Conservation (phyloP, 53 echinoderm and acorn worm species). For the Crossaster papposus region DNA sequence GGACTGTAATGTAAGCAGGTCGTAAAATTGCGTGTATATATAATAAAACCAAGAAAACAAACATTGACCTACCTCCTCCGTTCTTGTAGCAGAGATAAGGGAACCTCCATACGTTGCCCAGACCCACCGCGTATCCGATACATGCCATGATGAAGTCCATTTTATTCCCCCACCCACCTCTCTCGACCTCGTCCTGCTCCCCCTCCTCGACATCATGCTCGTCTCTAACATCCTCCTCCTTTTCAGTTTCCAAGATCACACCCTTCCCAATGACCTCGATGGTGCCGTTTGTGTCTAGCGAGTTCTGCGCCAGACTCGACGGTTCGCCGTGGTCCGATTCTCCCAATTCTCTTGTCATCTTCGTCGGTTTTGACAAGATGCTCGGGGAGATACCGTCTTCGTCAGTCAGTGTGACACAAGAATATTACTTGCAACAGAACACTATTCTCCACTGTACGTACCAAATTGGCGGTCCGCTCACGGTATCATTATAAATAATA, state of each 20-base stretch:
- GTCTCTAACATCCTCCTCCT: not conserved
- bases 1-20: no score
- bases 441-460: no score
- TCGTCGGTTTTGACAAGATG: not conserved
- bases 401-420: not conserved
- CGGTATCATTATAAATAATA: no score
- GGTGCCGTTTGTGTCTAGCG: constrained; percentile 29
- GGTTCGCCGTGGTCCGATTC: not conserved
- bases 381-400: not conserved
- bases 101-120: constrained; percentile 76
- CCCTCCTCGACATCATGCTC: constrained; percentile 7
- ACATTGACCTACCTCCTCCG: constrained; percentile 61
- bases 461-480: no score
- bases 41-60: not conserved
- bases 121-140: constrained; percentile 70
- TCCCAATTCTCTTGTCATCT: not conserved
- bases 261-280: constrained; percentile 22
- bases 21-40: not conserved
- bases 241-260: not conserved
- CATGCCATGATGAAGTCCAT: constrained; percentile 76
- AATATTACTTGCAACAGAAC: not conserved
- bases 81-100: constrained; percentile 77
- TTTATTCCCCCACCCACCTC: constrained; percentile 74
- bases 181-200: constrained; percentile 38
- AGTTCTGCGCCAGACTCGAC: not conserved